Evolutionary conservation across 92 coral and sea anemone species (phyloP).

Genomic region (Isaurus tuberculatus): DNA sequence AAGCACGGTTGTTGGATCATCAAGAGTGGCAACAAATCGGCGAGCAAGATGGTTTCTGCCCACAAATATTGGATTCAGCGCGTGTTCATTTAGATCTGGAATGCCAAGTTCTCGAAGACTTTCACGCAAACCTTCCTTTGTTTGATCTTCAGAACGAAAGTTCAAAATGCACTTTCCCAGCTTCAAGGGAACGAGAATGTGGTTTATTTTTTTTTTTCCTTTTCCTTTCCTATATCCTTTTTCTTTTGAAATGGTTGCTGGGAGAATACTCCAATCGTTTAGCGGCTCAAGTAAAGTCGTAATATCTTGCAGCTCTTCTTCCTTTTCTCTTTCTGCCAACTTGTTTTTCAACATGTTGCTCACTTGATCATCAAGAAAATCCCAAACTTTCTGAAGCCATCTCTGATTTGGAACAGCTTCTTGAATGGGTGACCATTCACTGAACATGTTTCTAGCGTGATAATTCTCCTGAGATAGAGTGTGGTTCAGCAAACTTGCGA

Average conservation of each 20-base stretch:
- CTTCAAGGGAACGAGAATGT: slow-evolving; percentile 52
- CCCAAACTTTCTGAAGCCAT: slow-evolving; percentile 18
- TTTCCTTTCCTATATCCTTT: too few species aligned
- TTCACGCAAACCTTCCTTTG: not conserved
- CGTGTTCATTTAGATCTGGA: slow-evolving; percentile 53
- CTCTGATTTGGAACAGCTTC: slow-evolving; percentile 31
- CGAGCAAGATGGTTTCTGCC: not conserved
- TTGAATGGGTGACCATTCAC: not conserved
- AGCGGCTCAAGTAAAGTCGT: not conserved
- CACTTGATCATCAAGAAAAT: not conserved
- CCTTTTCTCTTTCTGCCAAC: too few species aligned
- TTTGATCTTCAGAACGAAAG: not conserved
- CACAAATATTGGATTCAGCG: not conserved
- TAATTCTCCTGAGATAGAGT: slow-evolving; percentile 3
- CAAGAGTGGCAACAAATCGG: slow-evolving; percentile 55
- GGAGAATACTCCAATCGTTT: not conserved
- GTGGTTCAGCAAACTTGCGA: slow-evolving; percentile 33
- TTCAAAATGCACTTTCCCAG: slow-evolving; percentile 54
- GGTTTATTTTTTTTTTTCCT: not conserved
- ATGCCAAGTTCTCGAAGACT: slow-evolving; percentile 37
- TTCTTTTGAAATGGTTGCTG: too few species aligned
- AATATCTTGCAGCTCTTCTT: not conserved
- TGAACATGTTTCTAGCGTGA: not conserved
- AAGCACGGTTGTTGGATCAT: slow-evolving; percentile 53
- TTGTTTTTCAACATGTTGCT: not conserved